Evolutionary conservation across 1,140 invertebrate genomes (phyloP).

Genomic region (Amphibalanus amphitrite): DNA sequence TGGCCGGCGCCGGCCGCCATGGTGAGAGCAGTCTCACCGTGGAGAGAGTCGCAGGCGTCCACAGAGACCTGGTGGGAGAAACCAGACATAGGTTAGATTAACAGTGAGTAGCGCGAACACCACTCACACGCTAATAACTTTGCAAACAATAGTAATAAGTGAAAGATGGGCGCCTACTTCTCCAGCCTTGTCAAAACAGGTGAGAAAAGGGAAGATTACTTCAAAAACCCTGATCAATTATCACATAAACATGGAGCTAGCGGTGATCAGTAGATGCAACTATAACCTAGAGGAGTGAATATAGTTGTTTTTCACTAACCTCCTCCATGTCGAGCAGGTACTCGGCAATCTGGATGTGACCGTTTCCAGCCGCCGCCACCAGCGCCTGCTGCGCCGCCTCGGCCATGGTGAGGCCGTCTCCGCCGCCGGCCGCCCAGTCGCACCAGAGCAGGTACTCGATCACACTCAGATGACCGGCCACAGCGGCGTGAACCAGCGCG

Average conservation of each 20-base stretch:
- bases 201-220: too few relatives aligned
- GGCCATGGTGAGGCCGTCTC: constrained; percentile 32
- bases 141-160: too few relatives aligned
- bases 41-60: constrained; percentile 19
- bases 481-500: constrained; percentile 70
- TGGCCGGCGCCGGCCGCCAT: constrained; percentile 66
- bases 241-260: too few relatives aligned
- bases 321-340: constrained; percentile 74
- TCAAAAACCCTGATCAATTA: too few relatives aligned
- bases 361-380: constrained; percentile 67
- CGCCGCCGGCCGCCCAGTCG: constrained; percentile 43
- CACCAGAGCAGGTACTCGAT: constrained; percentile 69
- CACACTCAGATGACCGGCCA: constrained; percentile 72
- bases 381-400: constrained; percentile 55
- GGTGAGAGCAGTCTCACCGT: constrained; percentile 75
- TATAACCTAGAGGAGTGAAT: too few relatives aligned
- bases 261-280: too few relatives aligned
- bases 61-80: neutral
- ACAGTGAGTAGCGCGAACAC: too few relatives aligned
- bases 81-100: too few relatives aligned
- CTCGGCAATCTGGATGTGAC: constrained; percentile 67
- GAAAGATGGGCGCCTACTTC: too few relatives aligned
- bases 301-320: neutral
- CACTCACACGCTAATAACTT: too few relatives aligned
- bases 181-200: too few relatives aligned